phyloP scores from a whole-genome alignment of 37 sponge, comb jelly and placozoan species.

The Theonella swinhoei region DNA sequence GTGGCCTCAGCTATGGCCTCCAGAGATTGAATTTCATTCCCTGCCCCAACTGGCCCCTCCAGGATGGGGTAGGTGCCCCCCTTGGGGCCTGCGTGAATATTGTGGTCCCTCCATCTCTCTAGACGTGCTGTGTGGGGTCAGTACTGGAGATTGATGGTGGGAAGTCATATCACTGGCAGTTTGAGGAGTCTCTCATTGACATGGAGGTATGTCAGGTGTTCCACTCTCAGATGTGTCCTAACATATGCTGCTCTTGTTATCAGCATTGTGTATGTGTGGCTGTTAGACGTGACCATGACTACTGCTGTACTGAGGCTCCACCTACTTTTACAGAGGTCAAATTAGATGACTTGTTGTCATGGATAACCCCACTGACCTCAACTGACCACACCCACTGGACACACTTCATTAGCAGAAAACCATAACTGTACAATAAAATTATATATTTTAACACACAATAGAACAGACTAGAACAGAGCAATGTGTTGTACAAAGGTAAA shows the following conservation, averaged over 20 bases:
- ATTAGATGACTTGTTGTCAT: neutral
- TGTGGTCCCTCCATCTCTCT: neutral
- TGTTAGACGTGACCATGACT: neutral
- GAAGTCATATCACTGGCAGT: slow-evolving; percentile 47
- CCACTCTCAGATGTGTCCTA: too few relatives aligned
- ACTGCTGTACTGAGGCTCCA: neutral
- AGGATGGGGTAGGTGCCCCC: slow-evolving; percentile 6
- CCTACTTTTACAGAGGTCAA: neutral
- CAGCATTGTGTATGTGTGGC: slow-evolving; percentile 84
- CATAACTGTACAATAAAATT: neutral
- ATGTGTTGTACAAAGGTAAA: too few relatives aligned
- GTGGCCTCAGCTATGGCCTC: slow-evolving; percentile 79
- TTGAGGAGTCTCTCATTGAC: slow-evolving; percentile 73
- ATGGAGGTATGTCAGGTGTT: slow-evolving; percentile 7
- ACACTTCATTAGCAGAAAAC: neutral
- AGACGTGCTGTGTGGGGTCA: slow-evolving; percentile 18
- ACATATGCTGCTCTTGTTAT: neutral
- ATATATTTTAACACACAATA: neutral
- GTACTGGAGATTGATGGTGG: slow-evolving; percentile 43
- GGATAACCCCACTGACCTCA: neutral
- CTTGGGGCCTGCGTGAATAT: neutral
- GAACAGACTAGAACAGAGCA: too few relatives aligned
- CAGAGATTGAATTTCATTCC: slow-evolving; percentile 69
- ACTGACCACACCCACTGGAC: neutral
- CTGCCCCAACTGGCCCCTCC: slow-evolving; percentile 16